These are phyloP conservation scores for Fulica atra DNA, from an alignment of 2,113 vertebrate genomes.

Conservation along the genomic window DNA sequence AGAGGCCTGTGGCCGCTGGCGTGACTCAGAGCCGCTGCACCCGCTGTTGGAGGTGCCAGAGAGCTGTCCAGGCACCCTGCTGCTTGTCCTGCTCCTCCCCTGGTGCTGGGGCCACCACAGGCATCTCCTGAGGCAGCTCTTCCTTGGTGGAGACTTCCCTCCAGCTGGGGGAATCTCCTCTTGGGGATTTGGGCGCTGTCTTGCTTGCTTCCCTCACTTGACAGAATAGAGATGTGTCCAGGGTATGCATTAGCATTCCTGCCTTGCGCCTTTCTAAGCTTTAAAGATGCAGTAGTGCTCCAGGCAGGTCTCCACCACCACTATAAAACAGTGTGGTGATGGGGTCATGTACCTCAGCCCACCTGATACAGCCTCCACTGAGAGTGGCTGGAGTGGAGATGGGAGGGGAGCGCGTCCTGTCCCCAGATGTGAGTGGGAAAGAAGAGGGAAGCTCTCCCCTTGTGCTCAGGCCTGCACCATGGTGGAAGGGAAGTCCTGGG, in stretches of 20 bases:
- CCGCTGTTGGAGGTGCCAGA: neutral
- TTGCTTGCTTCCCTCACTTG: neutral
- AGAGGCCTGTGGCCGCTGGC: fast-evolving
- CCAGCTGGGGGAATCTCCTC: neutral
- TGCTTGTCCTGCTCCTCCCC: neutral
- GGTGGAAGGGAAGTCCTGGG: neutral
- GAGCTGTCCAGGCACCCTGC: neutral
- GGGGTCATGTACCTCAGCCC: neutral
- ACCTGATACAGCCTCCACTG: fast-evolving
- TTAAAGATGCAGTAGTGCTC: neutral
- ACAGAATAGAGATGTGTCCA: neutral
- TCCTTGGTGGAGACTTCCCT: neutral
- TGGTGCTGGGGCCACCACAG: neutral
- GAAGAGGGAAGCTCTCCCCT: neutral
- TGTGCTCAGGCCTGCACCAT: fast-evolving
- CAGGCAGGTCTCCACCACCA: neutral
- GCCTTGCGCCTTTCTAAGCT: fast-evolving
- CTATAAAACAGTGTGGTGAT: fast-evolving
- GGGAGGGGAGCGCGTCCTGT: fast-evolving
- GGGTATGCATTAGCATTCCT: neutral
- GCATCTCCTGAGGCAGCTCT: neutral
- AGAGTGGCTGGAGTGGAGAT: neutral
- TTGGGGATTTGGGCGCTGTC: neutral
- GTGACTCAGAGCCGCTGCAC: neutral
- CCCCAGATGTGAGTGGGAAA: neutral